A percentile compares a stretch with the other conserved stretches of the same genome.
Evolutionary conservation across 2,888 invertebrate genomes (phyloP).

Genomic region (Tetrapedia diversipes): DNA sequence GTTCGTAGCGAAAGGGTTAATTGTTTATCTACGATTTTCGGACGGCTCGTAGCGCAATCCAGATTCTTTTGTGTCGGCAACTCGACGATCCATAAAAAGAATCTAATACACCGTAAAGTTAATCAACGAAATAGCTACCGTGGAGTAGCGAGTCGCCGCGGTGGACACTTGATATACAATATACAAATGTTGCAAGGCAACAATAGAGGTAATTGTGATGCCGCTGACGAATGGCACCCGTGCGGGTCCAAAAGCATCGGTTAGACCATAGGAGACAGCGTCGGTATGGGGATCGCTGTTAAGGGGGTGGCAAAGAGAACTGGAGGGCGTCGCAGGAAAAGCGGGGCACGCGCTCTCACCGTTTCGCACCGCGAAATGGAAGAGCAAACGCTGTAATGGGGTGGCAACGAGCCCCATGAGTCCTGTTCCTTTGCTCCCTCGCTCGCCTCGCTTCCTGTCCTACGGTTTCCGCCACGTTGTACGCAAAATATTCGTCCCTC

Average conservation of each 20-base stretch:
- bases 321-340: slow-evolving; percentile 63
- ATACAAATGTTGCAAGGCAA: slow-evolving; percentile 75
- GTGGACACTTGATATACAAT: slow-evolving; percentile 63
- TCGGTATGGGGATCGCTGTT: slow-evolving; percentile 33
- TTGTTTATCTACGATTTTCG: too few relatives aligned
- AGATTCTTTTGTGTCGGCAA: too few relatives aligned
- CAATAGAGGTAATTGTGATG: slow-evolving; percentile 79
- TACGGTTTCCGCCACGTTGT: slow-evolving; percentile 21
- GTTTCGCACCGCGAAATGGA: slow-evolving; percentile 75
- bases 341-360: slow-evolving; percentile 73
- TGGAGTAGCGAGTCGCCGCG: not conserved
- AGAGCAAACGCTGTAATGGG: slow-evolving; percentile 81
- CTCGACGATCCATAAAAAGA: too few relatives aligned
- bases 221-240: slow-evolving; percentile 78
- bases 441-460: slow-evolving; percentile 17
- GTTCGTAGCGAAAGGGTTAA: too few relatives aligned
- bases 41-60: too few relatives aligned
- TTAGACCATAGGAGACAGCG: slow-evolving; percentile 29
- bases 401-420: slow-evolving; percentile 82
- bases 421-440: slow-evolving; percentile 77
- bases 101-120: not conserved
- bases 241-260: slow-evolving; percentile 54
- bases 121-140: not conserved
- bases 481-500: slow-evolving; percentile 46
- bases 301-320: slow-evolving; percentile 31